Percentiles rank a stretch among this genome's conserved stretches.
phyloP scores from a whole-genome alignment of 2,888 invertebrate species.

The Amblyjoppa proteus region DNA sequence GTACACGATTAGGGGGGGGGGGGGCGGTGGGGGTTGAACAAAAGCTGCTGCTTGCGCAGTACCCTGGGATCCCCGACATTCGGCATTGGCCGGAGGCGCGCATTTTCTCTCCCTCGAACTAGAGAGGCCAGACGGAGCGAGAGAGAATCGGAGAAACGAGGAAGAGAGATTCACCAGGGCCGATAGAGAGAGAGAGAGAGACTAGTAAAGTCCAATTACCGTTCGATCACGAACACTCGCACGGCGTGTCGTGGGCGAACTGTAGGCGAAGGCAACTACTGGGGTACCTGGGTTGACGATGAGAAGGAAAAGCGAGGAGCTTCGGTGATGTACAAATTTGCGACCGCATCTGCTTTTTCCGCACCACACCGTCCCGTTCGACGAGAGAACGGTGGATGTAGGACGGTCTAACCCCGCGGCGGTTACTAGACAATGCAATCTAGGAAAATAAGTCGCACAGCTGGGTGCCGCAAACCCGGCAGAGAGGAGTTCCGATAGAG shows the following conservation, averaged over 20 bases:
- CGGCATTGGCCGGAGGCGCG: slow-evolving; percentile 47
- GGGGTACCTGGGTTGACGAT: slow-evolving; percentile 22
- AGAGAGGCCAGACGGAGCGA: neutral
- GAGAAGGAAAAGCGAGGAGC: slow-evolving; percentile 20
- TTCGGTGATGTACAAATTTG: slow-evolving; percentile 7
- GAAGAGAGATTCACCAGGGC: slow-evolving; percentile 20
- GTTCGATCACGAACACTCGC: slow-evolving; percentile 61
- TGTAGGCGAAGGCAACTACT: slow-evolving; percentile 26
- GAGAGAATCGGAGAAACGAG: slow-evolving; percentile 16
- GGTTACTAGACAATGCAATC: slow-evolving; percentile 59
- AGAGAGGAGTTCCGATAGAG: slow-evolving; percentile 3
- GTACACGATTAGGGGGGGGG: slow-evolving; percentile 30
- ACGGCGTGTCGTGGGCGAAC: slow-evolving; percentile 15
- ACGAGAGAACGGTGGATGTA: slow-evolving; percentile 2
- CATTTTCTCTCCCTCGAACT: neutral
- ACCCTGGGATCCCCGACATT: slow-evolving; percentile 41
- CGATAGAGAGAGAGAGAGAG: slow-evolving; percentile 53
- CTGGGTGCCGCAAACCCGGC: slow-evolving; percentile 49
- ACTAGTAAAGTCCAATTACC: slow-evolving; percentile 58
- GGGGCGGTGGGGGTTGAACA: slow-evolving; percentile 34
- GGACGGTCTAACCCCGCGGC: slow-evolving; percentile 28
- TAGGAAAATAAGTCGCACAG: slow-evolving; percentile 60
- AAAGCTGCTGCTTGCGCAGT: slow-evolving; percentile 30
- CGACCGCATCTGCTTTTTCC: slow-evolving; percentile 59
- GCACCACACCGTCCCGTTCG: neutral